Base-by-base conservation (phyloP, 2,113 vertebrate species). In the Sisor rabdophorus region DNA sequence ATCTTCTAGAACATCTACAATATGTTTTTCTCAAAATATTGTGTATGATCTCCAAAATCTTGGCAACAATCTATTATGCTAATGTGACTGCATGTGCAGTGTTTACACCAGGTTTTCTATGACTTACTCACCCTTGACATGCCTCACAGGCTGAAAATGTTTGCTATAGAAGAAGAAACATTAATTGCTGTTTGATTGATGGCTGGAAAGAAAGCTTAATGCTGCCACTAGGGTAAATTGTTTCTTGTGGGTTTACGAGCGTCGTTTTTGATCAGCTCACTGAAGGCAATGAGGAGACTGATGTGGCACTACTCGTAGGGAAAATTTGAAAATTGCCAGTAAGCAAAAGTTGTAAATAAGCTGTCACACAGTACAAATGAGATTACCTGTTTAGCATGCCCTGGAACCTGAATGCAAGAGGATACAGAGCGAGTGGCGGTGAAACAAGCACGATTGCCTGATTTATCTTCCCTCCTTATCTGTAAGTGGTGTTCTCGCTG, bases 361-460 rank as follows among this genome's bases (percentile, higher is more conserved):
- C 89, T 91, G 89, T 93, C 90, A 91, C 91, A 90, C 89, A 81
- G 87, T 90, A 92, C 92, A 93, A 93, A 92, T 91, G 89, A 92
- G 91, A 92, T 93, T 93, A 92, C 87, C 90, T 91, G 89, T 84
- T 81, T 80, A 85, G 82, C 84, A 75, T 89, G 87, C 89, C 89
- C 86, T 81, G 86, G 83, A 91, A 90, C 89, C 84, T 85, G 55
- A 77, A 80, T 86, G 85, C 79, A 81, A 86, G 83, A 86, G 85
- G 87, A 83, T 84, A 61, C 83, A 79, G 44, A 84, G 84, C 69
- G 79, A 76, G 79, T 85, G 76, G 84, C 78, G 78, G 85, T 80
- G 83, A 90, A 91, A 89, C 89, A 71, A 83, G 86, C 86, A 79
- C 77, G 82, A 87, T 85, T 79, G 69, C 79, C 85, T 82, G 75